A percentile compares a stretch with the other conserved stretches of the same genome.
Conservation (phyloP, 2,888 invertebrate species). For the Mamestra brassicae region DNA sequence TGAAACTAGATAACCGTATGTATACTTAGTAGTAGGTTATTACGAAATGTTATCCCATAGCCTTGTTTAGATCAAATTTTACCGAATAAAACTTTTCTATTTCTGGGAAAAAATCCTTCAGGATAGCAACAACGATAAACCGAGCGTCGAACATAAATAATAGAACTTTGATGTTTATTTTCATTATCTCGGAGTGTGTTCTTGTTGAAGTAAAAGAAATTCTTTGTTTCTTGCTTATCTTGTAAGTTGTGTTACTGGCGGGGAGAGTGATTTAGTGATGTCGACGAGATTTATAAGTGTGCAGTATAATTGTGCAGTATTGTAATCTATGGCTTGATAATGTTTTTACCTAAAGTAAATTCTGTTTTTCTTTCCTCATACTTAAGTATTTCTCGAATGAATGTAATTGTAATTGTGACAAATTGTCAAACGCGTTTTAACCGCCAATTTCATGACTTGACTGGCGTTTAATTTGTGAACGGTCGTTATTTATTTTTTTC, state of each 20-base stretch:
- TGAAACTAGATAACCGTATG: too few relatives aligned
- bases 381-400: too few relatives aligned
- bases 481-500: too few relatives aligned
- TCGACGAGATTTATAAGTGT: slow-evolving; percentile 28
- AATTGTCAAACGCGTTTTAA: too few relatives aligned
- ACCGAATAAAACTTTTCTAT: not conserved
- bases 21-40: too few relatives aligned
- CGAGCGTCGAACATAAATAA: slow-evolving; percentile 32
- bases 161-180: slow-evolving; percentile 40
- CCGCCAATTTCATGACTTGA: too few relatives aligned
- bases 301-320: slow-evolving; percentile 6
- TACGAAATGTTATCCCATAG: too few relatives aligned
- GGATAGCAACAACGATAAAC: slow-evolving; percentile 8
- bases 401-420: too few relatives aligned
- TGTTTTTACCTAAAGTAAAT: not conserved
- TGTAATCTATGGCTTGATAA: not conserved
- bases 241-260: slow-evolving; percentile 28
- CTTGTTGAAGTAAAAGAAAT: slow-evolving; percentile 32
- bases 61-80: not conserved
- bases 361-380: not conserved
- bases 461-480: too few relatives aligned
- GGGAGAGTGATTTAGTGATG: slow-evolving; percentile 51
- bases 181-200: slow-evolving; percentile 41
- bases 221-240: slow-evolving; percentile 47
- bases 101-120: not conserved